phyloP scores from a whole-genome alignment of 2,888 invertebrate genomes.

The Liopterus haemorrhoidalis region DNA sequence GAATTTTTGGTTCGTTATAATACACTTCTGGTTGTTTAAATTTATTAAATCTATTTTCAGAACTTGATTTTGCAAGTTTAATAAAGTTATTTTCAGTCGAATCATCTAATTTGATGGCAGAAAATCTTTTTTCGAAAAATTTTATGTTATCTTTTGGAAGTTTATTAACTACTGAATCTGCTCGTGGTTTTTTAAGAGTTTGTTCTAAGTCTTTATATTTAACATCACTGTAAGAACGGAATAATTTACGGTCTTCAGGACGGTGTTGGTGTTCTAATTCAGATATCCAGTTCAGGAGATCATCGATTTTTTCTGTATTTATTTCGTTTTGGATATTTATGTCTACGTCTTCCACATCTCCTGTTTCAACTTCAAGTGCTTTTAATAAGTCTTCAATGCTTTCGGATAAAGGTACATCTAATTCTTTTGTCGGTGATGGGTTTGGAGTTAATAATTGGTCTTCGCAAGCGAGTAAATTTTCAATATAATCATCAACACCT shows the following conservation, averaged over 20 bases:
- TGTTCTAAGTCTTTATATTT: constrained; percentile 45
- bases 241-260: constrained; percentile 36
- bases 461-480: constrained; percentile 42
- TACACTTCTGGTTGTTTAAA: constrained; percentile 43
- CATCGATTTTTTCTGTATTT: constrained; percentile 42
- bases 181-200: constrained; percentile 38
- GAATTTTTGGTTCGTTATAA: constrained; percentile 38
- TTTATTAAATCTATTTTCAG: too few relatives aligned
- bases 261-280: constrained; percentile 41
- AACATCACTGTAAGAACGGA: constrained; percentile 40
- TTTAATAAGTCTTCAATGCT: constrained; percentile 46
- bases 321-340: constrained; percentile 24
- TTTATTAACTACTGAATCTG: constrained; percentile 40
- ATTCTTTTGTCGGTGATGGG: constrained; percentile 35
- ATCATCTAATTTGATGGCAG: constrained; percentile 37
- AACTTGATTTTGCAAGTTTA: constrained; percentile 39
- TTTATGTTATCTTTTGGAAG: constrained; percentile 43
- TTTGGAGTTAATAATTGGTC: constrained; percentile 44
- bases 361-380: constrained; percentile 42
- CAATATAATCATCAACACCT: constrained; percentile 44
- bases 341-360: constrained; percentile 27
- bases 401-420: constrained; percentile 38
- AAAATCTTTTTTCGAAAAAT: constrained; percentile 42
- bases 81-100: constrained; percentile 32
- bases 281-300: constrained; percentile 45